A percentile compares a stretch with the other conserved stretches of the same genome.
phyloP scores from a whole-genome alignment of 2,113 vertebrate species.

The Perca schrenkii region DNA sequence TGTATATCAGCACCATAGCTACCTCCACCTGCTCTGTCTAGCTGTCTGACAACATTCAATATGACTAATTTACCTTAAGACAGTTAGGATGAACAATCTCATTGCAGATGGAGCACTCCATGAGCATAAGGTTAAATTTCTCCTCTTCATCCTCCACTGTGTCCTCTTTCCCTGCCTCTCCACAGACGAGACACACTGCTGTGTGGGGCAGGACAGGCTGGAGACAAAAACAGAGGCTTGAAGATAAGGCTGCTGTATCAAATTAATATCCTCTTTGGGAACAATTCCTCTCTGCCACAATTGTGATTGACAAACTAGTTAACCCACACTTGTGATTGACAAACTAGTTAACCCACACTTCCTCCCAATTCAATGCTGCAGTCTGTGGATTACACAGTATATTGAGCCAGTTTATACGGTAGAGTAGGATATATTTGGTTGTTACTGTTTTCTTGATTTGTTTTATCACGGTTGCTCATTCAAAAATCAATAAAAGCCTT shows the following conservation, averaged over 20 bases:
- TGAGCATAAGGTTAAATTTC: constrained; percentile 97
- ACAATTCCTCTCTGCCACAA: background rate
- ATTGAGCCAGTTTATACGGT: background rate
- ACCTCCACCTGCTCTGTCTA: background rate
- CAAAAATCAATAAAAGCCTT: background rate
- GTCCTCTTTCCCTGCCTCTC: constrained; percentile 97
- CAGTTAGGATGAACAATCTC: constrained; percentile 98
- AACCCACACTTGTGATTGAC: background rate
- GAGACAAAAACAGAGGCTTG: constrained; percentile 8
- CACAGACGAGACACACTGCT: constrained; percentile 95
- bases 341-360: background rate
- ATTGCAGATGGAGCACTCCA: constrained; percentile 99
- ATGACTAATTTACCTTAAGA: constrained; percentile 89
- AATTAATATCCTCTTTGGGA: background rate
- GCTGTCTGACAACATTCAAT: background rate
- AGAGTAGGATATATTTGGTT: background rate
- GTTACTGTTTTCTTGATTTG: background rate
- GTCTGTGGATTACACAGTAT: background rate
- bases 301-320: background rate
- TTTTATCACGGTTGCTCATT: background rate
- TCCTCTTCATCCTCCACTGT: constrained; percentile 94
- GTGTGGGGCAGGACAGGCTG: constrained; percentile 97
- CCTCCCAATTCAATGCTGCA: background rate
- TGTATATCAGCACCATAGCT: background rate
- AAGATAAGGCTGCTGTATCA: background rate